Evolutionary conservation across 2,888 invertebrate species (phyloP), one percentile per base, ranked within the genome.

Genomic region (Synergus gifuensis): DNA sequence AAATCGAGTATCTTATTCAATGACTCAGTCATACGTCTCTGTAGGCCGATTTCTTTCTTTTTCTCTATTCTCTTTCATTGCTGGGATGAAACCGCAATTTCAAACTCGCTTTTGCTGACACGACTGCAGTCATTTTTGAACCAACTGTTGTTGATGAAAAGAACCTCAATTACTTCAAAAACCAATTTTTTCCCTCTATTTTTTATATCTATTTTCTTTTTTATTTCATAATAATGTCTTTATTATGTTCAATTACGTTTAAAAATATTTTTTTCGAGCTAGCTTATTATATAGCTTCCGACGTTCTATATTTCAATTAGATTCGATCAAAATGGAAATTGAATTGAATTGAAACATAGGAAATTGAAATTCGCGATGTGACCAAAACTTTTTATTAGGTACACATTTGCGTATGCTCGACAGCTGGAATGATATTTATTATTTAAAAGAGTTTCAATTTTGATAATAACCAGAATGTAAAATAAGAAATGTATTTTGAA

Each of bases 31-130:
- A 46, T 49, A 73, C 54, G 54, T 28, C 49, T 54, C 73, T 5
- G 60, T 73, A 73, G 73, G 73, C 36, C 54, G 73, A 73, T 73
- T 73, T 73, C 36, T 73, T 73, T 54, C 49, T 73, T 73, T 54
- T 73, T 66, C 46, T 16, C 69, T 46, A 46, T 69, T 46, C 69
- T 69, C 69, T 49, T 69, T 69, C 49, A 69, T 16, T 69, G 49
- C 36, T 16, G 46, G 49, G 69, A 69, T 69, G 69, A 54, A 69
- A 28, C 49, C 28, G 69, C 69, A 69, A 69, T 69, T 69, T 36
- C 9, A 46, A 28, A 69, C 49, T 54, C n/a, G 73, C 54, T 73
- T 46, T 54, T 73, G 54, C 49, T 54, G 73, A 54, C 73, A 73
- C 54, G 49, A 36, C n/a, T n/a, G 49, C 49, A 54, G 54, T 54